phyloP scores from a whole-genome alignment of 2,888 invertebrate genomes.

The Drosophila histrio region DNA sequence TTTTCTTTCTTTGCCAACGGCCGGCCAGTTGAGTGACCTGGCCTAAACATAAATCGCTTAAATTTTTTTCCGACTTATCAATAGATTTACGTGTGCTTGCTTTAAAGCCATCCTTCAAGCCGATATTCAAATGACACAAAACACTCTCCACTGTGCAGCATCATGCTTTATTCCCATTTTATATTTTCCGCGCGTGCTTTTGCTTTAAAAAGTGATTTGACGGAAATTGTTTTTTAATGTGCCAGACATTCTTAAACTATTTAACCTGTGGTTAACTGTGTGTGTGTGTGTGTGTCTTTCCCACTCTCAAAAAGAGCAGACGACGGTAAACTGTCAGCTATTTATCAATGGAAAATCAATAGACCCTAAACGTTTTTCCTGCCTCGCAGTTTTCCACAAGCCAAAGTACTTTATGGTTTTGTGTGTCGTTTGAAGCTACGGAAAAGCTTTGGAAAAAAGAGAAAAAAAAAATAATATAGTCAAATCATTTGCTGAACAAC shows the following conservation, averaged over 20 bases:
- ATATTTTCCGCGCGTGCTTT: constrained; percentile 26
- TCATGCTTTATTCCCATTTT: constrained; percentile 17
- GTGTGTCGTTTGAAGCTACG: constrained; percentile 41
- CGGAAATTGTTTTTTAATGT: constrained; percentile 77
- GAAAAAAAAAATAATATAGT: constrained; percentile 14
- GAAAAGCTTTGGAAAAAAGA: constrained; percentile 5
- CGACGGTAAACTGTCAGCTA: constrained; percentile 57
- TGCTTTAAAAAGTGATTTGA: constrained; percentile 49
- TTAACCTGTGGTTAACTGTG: constrained; percentile 48
- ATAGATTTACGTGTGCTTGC: constrained; percentile 1
- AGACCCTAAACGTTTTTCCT: constrained; percentile 49
- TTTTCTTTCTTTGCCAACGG: constrained; percentile 5
- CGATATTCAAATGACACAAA: constrained; percentile 5
- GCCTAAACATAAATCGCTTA: constrained; percentile 24
- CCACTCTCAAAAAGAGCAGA: constrained; percentile 8
- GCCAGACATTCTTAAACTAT: constrained; percentile 68
- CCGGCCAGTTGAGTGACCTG: constrained; percentile 52
- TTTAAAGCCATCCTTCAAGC: constrained; percentile 1
- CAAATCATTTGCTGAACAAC: constrained; percentile 57
- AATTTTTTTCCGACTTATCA: constrained; percentile 7
- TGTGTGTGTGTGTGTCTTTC: constrained; percentile 1
- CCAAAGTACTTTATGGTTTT: constrained; percentile 60
- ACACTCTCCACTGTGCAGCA: neutral
- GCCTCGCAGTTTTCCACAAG: neutral
- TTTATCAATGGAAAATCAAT: constrained; percentile 76